Conservation (phyloP, 2,113 vertebrate species). For the Onychorhynchus coronatus region DNA sequence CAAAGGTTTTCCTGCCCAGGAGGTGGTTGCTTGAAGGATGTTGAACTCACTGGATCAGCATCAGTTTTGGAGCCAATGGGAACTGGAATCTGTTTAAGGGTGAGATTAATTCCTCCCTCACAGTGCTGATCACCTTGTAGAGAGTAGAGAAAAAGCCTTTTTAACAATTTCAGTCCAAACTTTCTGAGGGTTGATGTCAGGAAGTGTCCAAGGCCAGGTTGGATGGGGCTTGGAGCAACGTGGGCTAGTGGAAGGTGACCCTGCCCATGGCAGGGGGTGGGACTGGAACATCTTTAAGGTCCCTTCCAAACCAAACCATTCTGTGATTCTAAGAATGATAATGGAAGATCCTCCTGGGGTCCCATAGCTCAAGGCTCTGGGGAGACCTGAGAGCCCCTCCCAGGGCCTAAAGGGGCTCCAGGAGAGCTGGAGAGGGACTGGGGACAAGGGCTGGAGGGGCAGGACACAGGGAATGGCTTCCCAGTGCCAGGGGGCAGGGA, state of each 20-base stretch:
- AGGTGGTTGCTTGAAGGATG: neutral
- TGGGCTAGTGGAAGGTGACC: neutral
- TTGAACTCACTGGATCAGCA: neutral
- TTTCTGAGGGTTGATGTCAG: neutral
- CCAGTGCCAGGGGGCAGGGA: no score
- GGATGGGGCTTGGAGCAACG: neutral
- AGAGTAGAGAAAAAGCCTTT: neutral
- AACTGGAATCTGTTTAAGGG: neutral
- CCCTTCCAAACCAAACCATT: neutral
- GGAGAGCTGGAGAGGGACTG: no score
- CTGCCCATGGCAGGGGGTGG: neutral
- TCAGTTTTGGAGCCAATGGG: neutral
- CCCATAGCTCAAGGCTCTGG: neutral
- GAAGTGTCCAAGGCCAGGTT: no score
- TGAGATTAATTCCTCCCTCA: neutral
- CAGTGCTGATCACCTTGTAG: neutral
- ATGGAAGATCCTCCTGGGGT: neutral
- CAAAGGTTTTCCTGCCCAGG: neutral
- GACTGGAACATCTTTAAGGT: neutral
- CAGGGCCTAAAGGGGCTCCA: no score
- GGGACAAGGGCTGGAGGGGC: no score
- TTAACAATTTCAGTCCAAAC: neutral
- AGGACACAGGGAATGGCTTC: no score
- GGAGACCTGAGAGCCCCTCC: no score
- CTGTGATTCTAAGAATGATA: neutral